Evolutionary conservation across 2,113 vertebrate species (phyloP).

Genomic region (Pseudopodoces humilis): DNA sequence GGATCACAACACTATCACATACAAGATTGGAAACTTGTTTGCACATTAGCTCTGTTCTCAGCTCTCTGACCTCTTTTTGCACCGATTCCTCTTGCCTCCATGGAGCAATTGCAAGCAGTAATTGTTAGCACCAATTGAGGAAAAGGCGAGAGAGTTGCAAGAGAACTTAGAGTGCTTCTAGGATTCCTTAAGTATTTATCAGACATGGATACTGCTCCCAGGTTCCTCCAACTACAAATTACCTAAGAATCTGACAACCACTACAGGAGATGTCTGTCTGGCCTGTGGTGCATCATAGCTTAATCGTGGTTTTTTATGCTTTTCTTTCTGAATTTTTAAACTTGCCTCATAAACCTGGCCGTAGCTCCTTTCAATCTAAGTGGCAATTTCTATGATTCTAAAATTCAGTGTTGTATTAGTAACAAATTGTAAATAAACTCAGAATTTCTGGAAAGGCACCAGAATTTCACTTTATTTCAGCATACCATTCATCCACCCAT

Average conservation of each 20-base stretch:
- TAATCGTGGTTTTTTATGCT: accelerated
- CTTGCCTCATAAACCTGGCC: neutral
- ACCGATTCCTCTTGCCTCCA: neutral
- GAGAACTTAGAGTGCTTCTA: neutral
- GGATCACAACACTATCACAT: neutral
- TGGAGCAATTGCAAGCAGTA: neutral
- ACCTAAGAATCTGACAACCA: neutral
- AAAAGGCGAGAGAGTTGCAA: neutral
- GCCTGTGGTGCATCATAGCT: neutral
- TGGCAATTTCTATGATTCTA: neutral
- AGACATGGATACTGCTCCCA: neutral
- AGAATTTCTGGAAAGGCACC: neutral
- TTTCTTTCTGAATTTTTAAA: neutral
- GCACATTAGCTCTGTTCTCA: neutral
- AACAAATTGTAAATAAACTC: neutral
- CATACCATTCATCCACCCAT: neutral
- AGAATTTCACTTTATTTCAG: neutral
- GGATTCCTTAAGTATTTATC: neutral
- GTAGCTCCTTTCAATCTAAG: neutral
- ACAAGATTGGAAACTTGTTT: neutral
- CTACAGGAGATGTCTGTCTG: neutral
- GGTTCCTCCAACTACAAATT: neutral
- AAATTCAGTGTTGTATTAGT: neutral
- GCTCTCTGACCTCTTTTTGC: neutral
- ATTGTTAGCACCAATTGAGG: neutral